phyloP scores from a whole-genome alignment of 2,113 vertebrate species.

The Thomomys bottae region DNA sequence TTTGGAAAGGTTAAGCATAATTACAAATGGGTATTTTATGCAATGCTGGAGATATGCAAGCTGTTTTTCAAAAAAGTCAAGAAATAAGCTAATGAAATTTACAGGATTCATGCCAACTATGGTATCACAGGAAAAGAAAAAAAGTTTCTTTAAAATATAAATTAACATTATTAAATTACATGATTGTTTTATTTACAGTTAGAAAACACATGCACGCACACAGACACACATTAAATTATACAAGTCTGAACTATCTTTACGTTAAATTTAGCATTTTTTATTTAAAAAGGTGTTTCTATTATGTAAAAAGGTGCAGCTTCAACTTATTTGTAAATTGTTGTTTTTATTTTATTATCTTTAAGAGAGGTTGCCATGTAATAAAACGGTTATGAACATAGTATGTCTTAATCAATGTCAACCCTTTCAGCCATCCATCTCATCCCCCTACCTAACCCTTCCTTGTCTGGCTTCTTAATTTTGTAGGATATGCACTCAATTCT shows the following conservation, averaged over 20 bases:
- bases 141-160: slow-evolving; percentile 58
- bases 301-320: slow-evolving; percentile 45
- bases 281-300: slow-evolving; percentile 25
- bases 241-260: slow-evolving; percentile 55
- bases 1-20: slow-evolving; percentile 90
- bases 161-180: slow-evolving; percentile 77
- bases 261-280: slow-evolving; percentile 71
- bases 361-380: too few relatives aligned
- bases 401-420: too few relatives aligned
- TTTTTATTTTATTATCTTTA: too few relatives aligned
- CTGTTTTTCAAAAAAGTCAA: slow-evolving; percentile 67
- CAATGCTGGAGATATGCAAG: slow-evolving; percentile 84
- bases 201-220: slow-evolving; percentile 9
- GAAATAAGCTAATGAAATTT: slow-evolving; percentile 81
- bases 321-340: neutral
- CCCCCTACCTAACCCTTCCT: too few relatives aligned
- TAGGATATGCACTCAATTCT: too few relatives aligned
- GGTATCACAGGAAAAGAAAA: slow-evolving; percentile 61
- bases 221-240: slow-evolving; percentile 57
- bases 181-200: slow-evolving; percentile 76
- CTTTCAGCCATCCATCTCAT: too few relatives aligned
- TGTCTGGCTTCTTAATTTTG: too few relatives aligned
- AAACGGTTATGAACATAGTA: too few relatives aligned
- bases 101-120: slow-evolving; percentile 80
- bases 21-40: slow-evolving; percentile 88